Evolutionary conservation across 2,113 vertebrate genomes (phyloP).

Genomic region (Leuciscus idus): DNA sequence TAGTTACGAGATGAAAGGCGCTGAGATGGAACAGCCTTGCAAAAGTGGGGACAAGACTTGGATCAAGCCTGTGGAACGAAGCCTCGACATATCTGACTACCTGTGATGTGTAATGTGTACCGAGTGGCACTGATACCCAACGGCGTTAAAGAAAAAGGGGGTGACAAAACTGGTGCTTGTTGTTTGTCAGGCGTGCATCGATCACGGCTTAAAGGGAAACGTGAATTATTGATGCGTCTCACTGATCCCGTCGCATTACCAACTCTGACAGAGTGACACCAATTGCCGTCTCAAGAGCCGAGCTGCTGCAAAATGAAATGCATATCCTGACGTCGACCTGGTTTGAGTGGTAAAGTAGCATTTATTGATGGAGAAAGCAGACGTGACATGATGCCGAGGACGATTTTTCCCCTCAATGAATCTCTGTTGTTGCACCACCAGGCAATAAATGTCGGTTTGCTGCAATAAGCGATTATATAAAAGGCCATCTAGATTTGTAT

Average conservation of each 20-base stretch:
- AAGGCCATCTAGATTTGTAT: conserved; percentile 39
- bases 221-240: conserved; percentile 22
- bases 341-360: conserved; percentile 1
- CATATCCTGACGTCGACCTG: not conserved
- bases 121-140: not conserved
- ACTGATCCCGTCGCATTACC: not conserved
- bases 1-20: not conserved
- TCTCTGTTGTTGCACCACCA: not conserved
- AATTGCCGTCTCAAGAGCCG: not conserved
- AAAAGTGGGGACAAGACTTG: conserved; percentile 3
- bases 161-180: not conserved
- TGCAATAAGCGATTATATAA: conserved; percentile 32
- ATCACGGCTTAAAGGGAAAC: conserved; percentile 2
- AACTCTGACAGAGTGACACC: not conserved
- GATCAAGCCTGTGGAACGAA: not conserved
- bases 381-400: not conserved
- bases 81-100: not conserved
- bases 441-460: not conserved
- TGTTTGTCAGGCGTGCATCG: conserved; percentile 17
- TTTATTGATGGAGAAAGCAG: not conserved
- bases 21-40: not conserved
- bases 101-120: not conserved
- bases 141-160: not conserved
- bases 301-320: not conserved
- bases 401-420: not conserved